These are phyloP conservation scores for Coregonus sp. DNA, from an alignment of 2,797 vertebrate genomes.

Conservation along the genomic window DNA sequence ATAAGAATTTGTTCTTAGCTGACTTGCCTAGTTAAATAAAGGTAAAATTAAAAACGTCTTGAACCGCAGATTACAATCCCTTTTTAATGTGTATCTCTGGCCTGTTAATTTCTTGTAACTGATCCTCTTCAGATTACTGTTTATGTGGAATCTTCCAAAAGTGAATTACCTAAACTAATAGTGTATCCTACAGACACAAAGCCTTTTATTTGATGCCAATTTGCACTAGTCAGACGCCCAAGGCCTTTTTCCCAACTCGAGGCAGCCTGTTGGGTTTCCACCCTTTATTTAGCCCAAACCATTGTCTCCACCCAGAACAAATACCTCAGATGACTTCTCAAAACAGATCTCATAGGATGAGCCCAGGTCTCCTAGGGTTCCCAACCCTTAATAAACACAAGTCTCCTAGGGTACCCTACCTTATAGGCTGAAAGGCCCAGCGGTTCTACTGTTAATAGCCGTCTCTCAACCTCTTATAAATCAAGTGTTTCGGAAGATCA, in stretches of 20 bases:
- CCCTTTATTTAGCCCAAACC: slow-evolving; percentile 25
- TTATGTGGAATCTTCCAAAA: slow-evolving; percentile 47
- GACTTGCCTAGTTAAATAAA: too few relatives aligned
- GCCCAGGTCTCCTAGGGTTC: slow-evolving; percentile 36
- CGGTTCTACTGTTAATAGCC: slow-evolving; percentile 11
- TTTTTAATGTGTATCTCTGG: slow-evolving; percentile 15
- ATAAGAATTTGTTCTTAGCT: too few relatives aligned
- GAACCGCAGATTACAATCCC: slow-evolving; percentile 35
- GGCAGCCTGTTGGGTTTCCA: slow-evolving; percentile 64
- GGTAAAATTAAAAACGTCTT: too few relatives aligned
- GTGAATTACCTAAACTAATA: slow-evolving; percentile 51
- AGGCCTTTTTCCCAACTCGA: slow-evolving; percentile 60
- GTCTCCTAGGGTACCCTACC: too few relatives aligned
- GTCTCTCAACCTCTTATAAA: slow-evolving; percentile 39
- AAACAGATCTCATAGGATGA: slow-evolving; percentile 75
- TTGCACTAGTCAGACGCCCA: slow-evolving; percentile 54
- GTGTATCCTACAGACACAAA: slow-evolving; percentile 51
- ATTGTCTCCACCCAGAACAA: slow-evolving; percentile 70
- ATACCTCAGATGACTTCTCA: slow-evolving; percentile 72
- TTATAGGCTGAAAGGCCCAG: too few relatives aligned
- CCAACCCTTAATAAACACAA: slow-evolving; percentile 54
- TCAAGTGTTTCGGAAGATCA: slow-evolving; percentile 51
- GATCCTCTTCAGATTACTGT: slow-evolving; percentile 43
- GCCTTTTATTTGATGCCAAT: slow-evolving; percentile 60
- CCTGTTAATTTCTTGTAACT: slow-evolving; percentile 34